phyloP scores from a whole-genome alignment of 2,888 invertebrate species.

The Azorinus chamasolen region DNA sequence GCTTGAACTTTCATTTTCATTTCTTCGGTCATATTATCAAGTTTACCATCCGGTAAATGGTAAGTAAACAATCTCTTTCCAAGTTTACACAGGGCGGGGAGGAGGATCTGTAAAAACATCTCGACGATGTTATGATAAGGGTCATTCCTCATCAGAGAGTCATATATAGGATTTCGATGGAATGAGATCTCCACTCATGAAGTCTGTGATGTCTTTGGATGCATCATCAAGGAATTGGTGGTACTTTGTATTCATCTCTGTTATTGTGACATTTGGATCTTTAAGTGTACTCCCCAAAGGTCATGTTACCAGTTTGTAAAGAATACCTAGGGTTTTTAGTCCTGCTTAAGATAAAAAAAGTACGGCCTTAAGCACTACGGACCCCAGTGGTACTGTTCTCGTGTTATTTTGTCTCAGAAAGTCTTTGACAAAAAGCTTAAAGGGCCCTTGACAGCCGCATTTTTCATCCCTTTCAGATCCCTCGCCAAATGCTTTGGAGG shows the following conservation, averaged over 20 bases:
- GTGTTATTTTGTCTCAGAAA: conserved; percentile 21
- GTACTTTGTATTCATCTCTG: conserved; percentile 15
- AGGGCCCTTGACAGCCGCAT: conserved; percentile 36
- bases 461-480: conserved; percentile 41
- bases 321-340: conserved; percentile 4
- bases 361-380: conserved; percentile 26
- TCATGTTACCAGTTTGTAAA: conserved; percentile 13
- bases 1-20: conserved; percentile 5
- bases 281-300: conserved; percentile 31
- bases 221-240: conserved; percentile 4
- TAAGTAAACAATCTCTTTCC: conserved; percentile 12
- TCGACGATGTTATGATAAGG: conserved; percentile 11
- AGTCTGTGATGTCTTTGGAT: background rate
- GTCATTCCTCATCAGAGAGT: background rate
- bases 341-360: conserved; percentile 37
- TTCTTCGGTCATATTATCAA: background rate
- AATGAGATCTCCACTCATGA: conserved; percentile 4
- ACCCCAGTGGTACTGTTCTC: conserved; percentile 44
- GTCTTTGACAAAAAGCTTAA: conserved; percentile 16
- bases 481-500: conserved; percentile 43
- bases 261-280: conserved; percentile 2
- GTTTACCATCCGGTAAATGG: conserved; percentile 24
- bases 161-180: conserved; percentile 1
- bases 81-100: conserved; percentile 21
- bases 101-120: background rate